phyloP scores from a whole-genome alignment of 2,113 vertebrate species.

The Nesoenas mayeri region DNA sequence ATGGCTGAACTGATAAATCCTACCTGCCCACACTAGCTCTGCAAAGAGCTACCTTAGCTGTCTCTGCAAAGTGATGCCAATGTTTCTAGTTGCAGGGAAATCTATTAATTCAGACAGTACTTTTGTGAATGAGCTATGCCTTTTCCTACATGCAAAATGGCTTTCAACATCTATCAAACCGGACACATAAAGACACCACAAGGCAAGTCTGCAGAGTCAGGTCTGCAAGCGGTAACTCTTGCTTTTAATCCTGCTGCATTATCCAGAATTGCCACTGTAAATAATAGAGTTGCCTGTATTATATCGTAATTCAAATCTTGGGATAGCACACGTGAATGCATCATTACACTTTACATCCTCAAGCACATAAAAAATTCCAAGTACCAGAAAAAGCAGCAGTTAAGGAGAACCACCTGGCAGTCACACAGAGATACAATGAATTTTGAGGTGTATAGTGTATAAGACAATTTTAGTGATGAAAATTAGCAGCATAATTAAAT shows the following conservation, averaged over 20 bases:
- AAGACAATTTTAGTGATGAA: background rate
- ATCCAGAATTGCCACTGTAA: background rate
- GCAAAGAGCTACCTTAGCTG: background rate
- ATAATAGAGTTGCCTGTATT: background rate
- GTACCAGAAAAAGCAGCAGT: background rate
- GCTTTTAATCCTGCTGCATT: background rate
- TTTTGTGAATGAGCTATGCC: background rate
- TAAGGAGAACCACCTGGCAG: background rate
- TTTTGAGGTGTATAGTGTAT: background rate
- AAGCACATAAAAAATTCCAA: background rate
- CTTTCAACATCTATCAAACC: constrained; percentile 14
- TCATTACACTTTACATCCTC: background rate
- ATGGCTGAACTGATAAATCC: background rate
- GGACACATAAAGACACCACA: background rate
- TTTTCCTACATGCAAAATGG: background rate
- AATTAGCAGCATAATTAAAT: background rate
- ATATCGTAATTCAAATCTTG: background rate
- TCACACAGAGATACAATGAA: background rate
- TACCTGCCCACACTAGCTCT: background rate
- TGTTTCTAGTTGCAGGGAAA: background rate
- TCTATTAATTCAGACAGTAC: background rate
- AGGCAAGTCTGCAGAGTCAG: background rate
- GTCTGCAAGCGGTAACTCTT: background rate
- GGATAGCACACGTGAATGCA: background rate
- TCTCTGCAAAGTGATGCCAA: background rate